Percentiles rank a stretch among this genome's conserved stretches.
Evolutionary conservation across 2,888 invertebrate genomes (phyloP).

Genomic region (Plagodis dolabraria): DNA sequence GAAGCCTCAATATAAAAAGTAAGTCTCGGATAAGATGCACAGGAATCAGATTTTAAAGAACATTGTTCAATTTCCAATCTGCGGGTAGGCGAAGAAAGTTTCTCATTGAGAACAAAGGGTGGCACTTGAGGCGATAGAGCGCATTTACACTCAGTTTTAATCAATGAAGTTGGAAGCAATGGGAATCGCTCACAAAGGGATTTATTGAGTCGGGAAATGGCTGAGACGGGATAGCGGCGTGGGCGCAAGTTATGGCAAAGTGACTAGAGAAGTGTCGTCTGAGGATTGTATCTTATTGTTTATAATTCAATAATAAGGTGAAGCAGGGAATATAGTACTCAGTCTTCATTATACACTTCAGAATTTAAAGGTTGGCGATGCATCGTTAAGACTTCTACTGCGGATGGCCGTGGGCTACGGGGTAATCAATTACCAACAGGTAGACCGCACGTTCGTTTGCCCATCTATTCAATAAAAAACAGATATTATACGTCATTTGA

Average conservation of each 20-base stretch:
- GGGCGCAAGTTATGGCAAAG: constrained; percentile 48
- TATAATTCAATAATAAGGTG: neutral
- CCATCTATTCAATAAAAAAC: no score
- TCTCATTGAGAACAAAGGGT: constrained; percentile 56
- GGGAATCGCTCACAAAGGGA: constrained; percentile 72
- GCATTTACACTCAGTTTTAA: constrained; percentile 74
- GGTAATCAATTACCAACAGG: no score
- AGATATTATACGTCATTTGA: no score
- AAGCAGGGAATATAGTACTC: neutral
- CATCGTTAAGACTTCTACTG: no score
- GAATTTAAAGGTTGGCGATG: no score
- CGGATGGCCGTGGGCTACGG: no score
- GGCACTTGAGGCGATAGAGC: constrained; percentile 51
- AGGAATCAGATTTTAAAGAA: constrained; percentile 31
- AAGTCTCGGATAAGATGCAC: neutral
- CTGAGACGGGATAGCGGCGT: constrained; percentile 47
- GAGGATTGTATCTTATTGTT: neutral
- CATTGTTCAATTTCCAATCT: constrained; percentile 44
- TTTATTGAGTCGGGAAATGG: constrained; percentile 70
- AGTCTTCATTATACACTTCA: no score
- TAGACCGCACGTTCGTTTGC: no score
- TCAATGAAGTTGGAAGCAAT: constrained; percentile 77
- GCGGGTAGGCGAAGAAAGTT: constrained; percentile 54
- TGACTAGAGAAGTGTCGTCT: neutral
- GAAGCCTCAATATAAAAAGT: no score